These are phyloP conservation scores for Vidua chalybeata DNA, from an alignment of 2,113 vertebrate genomes.

Conservation along the genomic window DNA sequence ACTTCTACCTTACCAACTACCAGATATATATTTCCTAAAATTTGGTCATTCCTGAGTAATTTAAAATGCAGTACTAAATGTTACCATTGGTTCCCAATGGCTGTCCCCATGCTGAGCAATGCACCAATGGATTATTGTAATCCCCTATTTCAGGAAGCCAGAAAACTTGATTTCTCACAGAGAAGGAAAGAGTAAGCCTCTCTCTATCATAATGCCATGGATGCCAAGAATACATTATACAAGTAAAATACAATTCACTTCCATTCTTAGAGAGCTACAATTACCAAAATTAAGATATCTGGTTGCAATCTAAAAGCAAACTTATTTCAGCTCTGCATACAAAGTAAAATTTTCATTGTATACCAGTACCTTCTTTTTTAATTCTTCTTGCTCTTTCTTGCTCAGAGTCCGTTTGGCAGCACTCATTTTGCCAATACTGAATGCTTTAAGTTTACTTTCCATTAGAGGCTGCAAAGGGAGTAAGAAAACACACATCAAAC, in stretches of 20 bases:
- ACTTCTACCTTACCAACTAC: neutral
- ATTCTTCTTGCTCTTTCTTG: constrained; percentile 96
- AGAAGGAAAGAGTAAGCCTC: neutral
- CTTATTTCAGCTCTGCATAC: neutral
- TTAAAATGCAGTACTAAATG: neutral
- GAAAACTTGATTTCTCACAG: neutral
- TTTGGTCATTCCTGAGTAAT: neutral
- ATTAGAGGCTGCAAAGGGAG: constrained; percentile 81
- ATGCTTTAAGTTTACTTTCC: constrained; percentile 96
- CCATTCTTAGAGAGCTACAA: neutral
- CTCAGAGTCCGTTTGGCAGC: constrained; percentile 93
- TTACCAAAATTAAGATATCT: neutral
- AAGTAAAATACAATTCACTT: neutral
- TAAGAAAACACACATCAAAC: neutral
- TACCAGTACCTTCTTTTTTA: constrained; percentile 92
- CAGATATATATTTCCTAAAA: neutral
- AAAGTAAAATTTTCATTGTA: neutral
- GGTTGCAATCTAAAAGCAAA: neutral
- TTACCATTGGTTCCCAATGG: neutral
- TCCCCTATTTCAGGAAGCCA: neutral
- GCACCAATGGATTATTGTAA: neutral
- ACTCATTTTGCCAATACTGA: constrained; percentile 97
- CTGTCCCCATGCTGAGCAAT: neutral
- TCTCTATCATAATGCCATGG: neutral
- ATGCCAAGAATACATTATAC: neutral